Percentiles rank a stretch among this genome's conserved stretches.
Conservation (phyloP, 2,888 invertebrate species). For the Habroteleia sp. region DNA sequence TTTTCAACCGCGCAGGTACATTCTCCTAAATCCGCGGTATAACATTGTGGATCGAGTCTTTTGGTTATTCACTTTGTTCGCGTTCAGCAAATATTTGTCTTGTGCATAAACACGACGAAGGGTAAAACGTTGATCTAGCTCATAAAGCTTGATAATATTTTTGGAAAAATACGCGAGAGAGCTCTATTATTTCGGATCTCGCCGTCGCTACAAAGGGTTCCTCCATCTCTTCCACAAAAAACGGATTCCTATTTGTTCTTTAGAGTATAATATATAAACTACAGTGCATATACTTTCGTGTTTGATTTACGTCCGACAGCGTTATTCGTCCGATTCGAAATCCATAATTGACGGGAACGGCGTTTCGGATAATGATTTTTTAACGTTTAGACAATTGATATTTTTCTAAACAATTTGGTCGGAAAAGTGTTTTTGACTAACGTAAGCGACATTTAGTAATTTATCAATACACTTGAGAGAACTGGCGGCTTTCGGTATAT, state of each 20-base stretch:
- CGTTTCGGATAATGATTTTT: conserved; percentile 18
- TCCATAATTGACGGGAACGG: conserved; percentile 22
- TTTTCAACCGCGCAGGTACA: conserved; percentile 35
- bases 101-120: conserved; percentile 52
- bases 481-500: no score
- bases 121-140: conserved; percentile 53
- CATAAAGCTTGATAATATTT: conserved; percentile 47
- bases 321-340: conserved; percentile 22
- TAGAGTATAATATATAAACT: conserved; percentile 33
- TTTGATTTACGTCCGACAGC: conserved; percentile 38
- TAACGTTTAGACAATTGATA: no score
- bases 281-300: conserved; percentile 54
- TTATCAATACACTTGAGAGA: no score
- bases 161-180: conserved; percentile 49
- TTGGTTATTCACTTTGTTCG: conserved; percentile 25
- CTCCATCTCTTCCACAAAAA: neutral
- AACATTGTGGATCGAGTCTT: conserved; percentile 3
- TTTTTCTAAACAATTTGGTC: no score
- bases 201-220: conserved; percentile 15
- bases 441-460: no score
- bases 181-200: conserved; percentile 7
- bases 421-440: no score
- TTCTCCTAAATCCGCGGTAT: conserved; percentile 2
- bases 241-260: neutral
- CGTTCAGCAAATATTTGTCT: conserved; percentile 40